Conservation (phyloP, 2,797 vertebrate genomes). For the Eulemur coronatus region DNA sequence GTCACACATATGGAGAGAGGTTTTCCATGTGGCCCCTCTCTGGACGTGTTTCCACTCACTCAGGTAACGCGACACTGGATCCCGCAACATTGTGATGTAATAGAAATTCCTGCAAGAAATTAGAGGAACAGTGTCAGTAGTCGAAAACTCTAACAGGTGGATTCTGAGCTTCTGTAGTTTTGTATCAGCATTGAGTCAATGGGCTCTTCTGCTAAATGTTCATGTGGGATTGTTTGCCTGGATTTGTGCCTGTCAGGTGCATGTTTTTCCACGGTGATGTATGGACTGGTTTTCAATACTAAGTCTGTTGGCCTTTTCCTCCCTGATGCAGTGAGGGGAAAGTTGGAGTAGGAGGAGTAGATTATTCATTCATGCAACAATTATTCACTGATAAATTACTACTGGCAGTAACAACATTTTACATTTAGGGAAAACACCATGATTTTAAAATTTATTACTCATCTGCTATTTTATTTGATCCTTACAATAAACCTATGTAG, state of each 20-base stretch:
- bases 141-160: neutral
- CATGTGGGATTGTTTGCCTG: neutral
- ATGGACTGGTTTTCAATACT: neutral
- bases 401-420: neutral
- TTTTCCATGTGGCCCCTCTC: conserved; percentile 97
- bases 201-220: neutral
- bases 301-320: neutral
- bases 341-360: neutral
- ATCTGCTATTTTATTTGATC: neutral
- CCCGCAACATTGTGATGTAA: conserved; percentile 97
- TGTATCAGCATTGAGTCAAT: neutral
- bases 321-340: neutral
- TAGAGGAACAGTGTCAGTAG: conserved; percentile 61
- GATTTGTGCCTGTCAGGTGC: neutral
- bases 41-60: conserved; percentile 99
- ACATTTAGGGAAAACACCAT: neutral
- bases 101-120: conserved; percentile 94
- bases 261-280: neutral
- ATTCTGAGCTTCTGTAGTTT: neutral
- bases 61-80: conserved; percentile 96
- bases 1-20: conserved; percentile 96
- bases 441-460: neutral
- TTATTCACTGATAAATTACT: neutral
- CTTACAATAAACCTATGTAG: neutral
- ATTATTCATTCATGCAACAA: neutral